Conservation (phyloP, 2,113 vertebrate genomes). For the Perca fluviatilis region DNA sequence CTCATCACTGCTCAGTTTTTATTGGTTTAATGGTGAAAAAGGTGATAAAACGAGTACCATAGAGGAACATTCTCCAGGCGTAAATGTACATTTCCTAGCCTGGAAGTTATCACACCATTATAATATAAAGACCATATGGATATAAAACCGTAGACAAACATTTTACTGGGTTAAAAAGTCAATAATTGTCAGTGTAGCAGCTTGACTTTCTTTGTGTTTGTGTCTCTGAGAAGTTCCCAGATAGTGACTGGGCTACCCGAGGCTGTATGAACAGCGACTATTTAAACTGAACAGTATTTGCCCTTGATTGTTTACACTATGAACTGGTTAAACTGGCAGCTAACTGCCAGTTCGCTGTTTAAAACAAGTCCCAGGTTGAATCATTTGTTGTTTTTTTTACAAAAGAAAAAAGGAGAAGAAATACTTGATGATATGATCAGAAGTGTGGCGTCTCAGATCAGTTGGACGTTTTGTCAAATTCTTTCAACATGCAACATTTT, state of each 20-base stretch:
- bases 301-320: conserved; percentile 44
- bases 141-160: conserved; percentile 70
- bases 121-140: conserved; percentile 57
- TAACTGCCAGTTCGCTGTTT: background rate
- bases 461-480: conserved; percentile 19
- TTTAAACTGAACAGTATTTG: conserved; percentile 33
- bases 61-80: conserved; percentile 21
- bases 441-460: conserved; percentile 1
- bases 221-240: conserved; percentile 55
- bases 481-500: conserved; percentile 60
- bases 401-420: conserved; percentile 22
- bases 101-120: conserved; percentile 27
- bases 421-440: conserved; percentile 11
- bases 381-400: conserved; percentile 6
- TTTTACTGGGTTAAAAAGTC: conserved; percentile 43
- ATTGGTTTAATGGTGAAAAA: conserved; percentile 25
- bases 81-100: conserved; percentile 20
- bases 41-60: conserved; percentile 1
- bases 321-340: conserved; percentile 6
- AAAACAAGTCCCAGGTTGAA: conserved; percentile 2
- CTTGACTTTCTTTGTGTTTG: conserved; percentile 45
- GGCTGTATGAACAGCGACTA: conserved; percentile 1
- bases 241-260: conserved; percentile 25
- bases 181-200: conserved; percentile 45
- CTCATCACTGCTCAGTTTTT: conserved; percentile 1